Base-by-base conservation (phyloP, 35 echinoderm and acorn worm genomes). In the Holothuria glaberrima region DNA sequence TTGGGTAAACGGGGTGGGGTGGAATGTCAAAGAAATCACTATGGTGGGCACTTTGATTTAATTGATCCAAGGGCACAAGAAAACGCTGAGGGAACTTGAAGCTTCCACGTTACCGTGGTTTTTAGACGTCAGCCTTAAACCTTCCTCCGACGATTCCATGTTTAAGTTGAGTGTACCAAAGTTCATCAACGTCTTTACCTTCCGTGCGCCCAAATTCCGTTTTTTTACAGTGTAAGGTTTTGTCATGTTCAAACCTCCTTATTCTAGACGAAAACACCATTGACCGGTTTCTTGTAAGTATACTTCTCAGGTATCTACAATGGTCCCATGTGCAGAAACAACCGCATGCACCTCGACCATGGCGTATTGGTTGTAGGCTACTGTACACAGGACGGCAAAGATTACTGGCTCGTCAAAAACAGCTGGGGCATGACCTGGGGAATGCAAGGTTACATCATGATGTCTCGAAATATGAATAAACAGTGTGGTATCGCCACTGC, bases 351-450 rank as follows among this genome's bases (percentile, higher is more conserved):
- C 24, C 77, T 97, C 17, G 95, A 97, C 67, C 95, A 97, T 71
- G 95, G 95, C 85, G 95, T 97, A 3, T 85, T 97, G 14, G 92
- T 77, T 82, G 95, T 97, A 31, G 95, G 95, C 3, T 97, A 97
- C 44, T 92, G 95, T 72, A 89, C 88, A 0, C 12, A 50, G 26
- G 91, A 68, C 22, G 95, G 95, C 12, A 56, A 86, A 50, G 92
- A 94, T 65, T 97, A 97, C 70, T 97, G 95, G 95, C 86, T 97
- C 6, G 95, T 97, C 9, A 97, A 97, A 89, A 97, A 97, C 92
- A 97, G 95, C 62, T 94, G 80, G 80, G 92, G 92, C 5, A 58
- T 58, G 24, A 34, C 0, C 56, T 94, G 92, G 92, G 92, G 92
- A 19, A 52, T 65, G 21, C 20, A 94, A 38, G 92, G 92, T 18